Evolutionary conservation across 2,797 vertebrate genomes (phyloP).

Genomic region (Fringilla coelebs): DNA sequence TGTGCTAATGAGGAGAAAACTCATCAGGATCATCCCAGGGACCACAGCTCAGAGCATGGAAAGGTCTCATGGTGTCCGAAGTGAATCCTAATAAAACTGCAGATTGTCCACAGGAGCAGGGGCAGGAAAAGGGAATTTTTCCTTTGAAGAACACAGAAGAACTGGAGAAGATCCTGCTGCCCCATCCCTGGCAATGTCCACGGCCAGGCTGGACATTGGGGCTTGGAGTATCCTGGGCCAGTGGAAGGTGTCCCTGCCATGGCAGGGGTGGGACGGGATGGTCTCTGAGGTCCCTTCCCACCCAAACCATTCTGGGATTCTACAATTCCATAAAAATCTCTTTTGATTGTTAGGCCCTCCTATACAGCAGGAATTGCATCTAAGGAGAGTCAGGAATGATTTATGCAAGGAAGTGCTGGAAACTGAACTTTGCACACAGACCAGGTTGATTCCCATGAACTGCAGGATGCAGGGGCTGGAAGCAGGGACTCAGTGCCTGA

Average conservation of each 20-base stretch:
- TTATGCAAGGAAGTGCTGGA: not conserved
- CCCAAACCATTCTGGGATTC: too few species aligned
- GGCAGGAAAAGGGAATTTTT: too few species aligned
- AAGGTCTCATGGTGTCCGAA: not conserved
- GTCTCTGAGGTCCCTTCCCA: too few species aligned
- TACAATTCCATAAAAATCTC: too few species aligned
- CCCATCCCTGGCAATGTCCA: not conserved
- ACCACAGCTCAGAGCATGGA: not conserved
- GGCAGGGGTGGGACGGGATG: not conserved
- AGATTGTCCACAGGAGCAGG: not conserved
- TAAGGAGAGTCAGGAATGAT: not conserved
- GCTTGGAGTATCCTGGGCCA: not conserved
- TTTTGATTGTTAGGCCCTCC: not conserved
- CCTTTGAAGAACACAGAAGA: too few species aligned
- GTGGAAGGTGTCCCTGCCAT: not conserved
- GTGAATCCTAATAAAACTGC: not conserved
- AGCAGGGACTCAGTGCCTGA: not conserved
- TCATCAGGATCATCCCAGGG: not conserved
- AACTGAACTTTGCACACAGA: not conserved
- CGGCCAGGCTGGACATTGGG: not conserved
- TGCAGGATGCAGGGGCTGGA: not conserved
- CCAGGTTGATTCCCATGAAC: not conserved
- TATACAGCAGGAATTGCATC: not conserved
- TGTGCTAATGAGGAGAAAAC: not conserved
- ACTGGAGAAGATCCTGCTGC: not conserved